These are phyloP conservation scores for Lottia gigantea DNA, from an alignment of 2,888 invertebrate species.

Conservation along the genomic window DNA sequence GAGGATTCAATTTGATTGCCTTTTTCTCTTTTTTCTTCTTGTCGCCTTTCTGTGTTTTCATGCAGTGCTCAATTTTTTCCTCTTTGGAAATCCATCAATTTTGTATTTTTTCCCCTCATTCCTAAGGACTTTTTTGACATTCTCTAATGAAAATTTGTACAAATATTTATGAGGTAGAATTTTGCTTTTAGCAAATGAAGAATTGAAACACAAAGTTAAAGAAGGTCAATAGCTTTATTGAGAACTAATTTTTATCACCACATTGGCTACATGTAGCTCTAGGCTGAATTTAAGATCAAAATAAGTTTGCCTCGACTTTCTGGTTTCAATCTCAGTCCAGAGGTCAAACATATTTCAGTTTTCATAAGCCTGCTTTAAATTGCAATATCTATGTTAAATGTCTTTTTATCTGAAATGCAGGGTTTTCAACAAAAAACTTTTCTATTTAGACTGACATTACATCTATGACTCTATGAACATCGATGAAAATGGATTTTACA, in stretches of 20 bases:
- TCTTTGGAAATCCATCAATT: neutral
- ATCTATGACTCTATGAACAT: too few species aligned
- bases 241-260: too few species aligned
- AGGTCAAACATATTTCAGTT: neutral
- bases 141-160: neutral
- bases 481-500: too few species aligned
- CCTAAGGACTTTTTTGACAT: conserved; percentile 6
- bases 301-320: too few species aligned
- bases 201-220: neutral
- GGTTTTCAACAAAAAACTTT: too few species aligned
- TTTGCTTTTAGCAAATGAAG: neutral
- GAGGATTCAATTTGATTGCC: conserved; percentile 23
- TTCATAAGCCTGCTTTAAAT: neutral
- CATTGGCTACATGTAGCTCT: too few species aligned
- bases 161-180: neutral
- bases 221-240: neutral
- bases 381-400: neutral
- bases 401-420: neutral
- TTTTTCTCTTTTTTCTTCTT: conserved; percentile 12
- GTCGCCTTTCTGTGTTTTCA: conserved; percentile 11
- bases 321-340: too few species aligned
- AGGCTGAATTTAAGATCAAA: too few species aligned
- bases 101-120: neutral
- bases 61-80: conserved; percentile 8
- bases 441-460: too few species aligned